A percentile compares a stretch with the other conserved stretches of the same genome.
phyloP scores from a whole-genome alignment of 35 echinoderm and acorn worm genomes.

The Lytechinus variegatus region DNA sequence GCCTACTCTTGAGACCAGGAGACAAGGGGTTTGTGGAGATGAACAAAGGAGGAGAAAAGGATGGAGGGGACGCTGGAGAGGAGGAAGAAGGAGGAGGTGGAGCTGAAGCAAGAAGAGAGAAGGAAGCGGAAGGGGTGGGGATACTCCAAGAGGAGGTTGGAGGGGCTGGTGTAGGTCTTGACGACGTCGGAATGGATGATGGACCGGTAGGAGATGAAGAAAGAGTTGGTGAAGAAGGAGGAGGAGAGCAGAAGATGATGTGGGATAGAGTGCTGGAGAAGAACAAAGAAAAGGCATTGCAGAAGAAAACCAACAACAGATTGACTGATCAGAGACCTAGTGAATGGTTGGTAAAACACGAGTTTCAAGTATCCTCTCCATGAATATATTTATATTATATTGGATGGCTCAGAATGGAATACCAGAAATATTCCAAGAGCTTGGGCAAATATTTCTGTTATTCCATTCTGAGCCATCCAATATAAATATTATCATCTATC shows the following conservation, averaged over 20 bases:
- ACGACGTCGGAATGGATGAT: background rate
- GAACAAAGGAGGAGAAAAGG: slow-evolving; percentile 12
- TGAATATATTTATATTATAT: background rate
- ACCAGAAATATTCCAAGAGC: no score
- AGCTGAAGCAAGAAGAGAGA: background rate
- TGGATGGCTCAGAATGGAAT: no score
- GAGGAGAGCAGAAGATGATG: slow-evolving; percentile 20
- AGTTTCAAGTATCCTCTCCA: background rate
- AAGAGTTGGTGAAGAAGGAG: background rate
- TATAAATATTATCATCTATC: no score
- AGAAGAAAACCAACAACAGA: slow-evolving; percentile 18
- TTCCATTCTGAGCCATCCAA: no score
- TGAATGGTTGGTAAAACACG: background rate
- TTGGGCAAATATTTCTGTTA: no score
- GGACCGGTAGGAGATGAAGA: background rate
- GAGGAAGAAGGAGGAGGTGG: background rate
- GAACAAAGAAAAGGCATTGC: slow-evolving; percentile 27
- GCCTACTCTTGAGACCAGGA: background rate
- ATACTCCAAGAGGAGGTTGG: background rate
- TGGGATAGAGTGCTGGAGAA: slow-evolving; percentile 28
- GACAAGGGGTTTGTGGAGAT: background rate
- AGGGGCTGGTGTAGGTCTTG: background rate
- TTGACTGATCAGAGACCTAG: slow-evolving; percentile 21
- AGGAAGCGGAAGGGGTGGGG: background rate
- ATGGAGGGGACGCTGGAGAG: background rate